Conservation (phyloP, 2,797 vertebrate genomes). For the Tokudaia tokunoshimensis region DNA sequence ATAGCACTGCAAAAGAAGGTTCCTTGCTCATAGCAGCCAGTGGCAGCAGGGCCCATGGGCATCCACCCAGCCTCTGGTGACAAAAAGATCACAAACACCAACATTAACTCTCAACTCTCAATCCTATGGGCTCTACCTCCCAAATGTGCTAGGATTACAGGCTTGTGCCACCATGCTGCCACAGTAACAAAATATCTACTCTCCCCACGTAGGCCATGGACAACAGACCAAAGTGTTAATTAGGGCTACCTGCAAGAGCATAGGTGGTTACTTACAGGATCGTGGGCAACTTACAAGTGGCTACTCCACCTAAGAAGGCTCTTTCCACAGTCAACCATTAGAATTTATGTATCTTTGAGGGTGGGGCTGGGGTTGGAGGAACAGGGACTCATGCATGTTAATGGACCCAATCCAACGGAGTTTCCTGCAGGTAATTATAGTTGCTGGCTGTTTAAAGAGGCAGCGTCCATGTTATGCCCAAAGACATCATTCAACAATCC, state of each 20-base stretch:
- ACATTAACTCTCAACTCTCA: background rate
- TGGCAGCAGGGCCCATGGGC: background rate
- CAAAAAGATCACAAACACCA: background rate
- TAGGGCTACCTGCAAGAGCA: background rate
- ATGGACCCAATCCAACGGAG: background rate
- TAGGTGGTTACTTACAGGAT: background rate
- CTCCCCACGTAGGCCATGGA: background rate
- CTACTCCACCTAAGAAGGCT: background rate
- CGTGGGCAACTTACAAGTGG: background rate
- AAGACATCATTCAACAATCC: background rate
- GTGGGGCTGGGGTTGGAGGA: background rate
- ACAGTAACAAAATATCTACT: background rate
- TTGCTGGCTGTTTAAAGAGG: background rate
- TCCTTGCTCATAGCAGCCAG: background rate
- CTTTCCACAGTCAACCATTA: no score
- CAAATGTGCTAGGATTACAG: background rate
- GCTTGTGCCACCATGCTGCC: background rate
- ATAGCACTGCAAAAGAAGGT: background rate
- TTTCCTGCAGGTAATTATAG: background rate
- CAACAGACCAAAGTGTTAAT: background rate
- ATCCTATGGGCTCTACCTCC: background rate
- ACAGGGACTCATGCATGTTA: background rate
- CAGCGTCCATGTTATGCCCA: background rate
- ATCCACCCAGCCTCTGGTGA: background rate
- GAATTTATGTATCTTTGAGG: no score